These are phyloP conservation scores for Antheraea assamensis DNA, from an alignment of 2,888 invertebrate species.

Conservation along the genomic window DNA sequence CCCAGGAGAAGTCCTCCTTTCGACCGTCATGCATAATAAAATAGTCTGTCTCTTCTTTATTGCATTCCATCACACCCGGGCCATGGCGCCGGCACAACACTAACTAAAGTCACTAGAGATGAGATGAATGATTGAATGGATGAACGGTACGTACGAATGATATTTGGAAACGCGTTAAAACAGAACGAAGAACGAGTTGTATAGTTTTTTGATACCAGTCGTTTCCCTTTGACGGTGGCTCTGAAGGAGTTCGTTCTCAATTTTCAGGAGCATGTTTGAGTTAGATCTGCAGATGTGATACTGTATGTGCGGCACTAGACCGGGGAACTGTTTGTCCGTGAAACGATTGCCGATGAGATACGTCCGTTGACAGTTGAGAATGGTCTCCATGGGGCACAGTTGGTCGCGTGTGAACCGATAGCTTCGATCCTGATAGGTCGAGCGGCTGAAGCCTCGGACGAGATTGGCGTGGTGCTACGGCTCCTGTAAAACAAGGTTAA, in stretches of 20 bases:
- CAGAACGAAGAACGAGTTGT: conserved; percentile 93
- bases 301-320: conserved; percentile 58
- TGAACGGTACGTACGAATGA: conserved; percentile 34
- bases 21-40: conserved; percentile 66
- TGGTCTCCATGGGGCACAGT: conserved; percentile 63
- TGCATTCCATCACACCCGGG: conserved; percentile 67
- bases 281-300: conserved; percentile 60
- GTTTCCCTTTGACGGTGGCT: conserved; percentile 92
- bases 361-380: conserved; percentile 49
- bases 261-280: conserved; percentile 86
- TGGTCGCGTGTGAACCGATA: conserved; percentile 39
- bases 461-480: conserved; percentile 60
- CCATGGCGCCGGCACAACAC: conserved; percentile 45
- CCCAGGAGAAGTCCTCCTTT: conserved; percentile 70
- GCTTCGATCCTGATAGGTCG: conserved; percentile 40
- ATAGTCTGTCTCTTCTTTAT: conserved; percentile 53
- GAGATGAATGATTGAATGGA: conserved; percentile 40
- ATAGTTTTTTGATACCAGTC: conserved; percentile 92
- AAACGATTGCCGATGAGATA: conserved; percentile 60
- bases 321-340: conserved; percentile 55
- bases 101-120: conserved; percentile 57
- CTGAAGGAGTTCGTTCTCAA: conserved; percentile 89
- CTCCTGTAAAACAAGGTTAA: conserved; percentile 61
- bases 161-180: conserved; percentile 83
- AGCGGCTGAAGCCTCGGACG: conserved; percentile 33